Evolutionary conservation across 92 coral and sea anemone species (phyloP).

Genomic region (Parazoanthus atlanticus): DNA sequence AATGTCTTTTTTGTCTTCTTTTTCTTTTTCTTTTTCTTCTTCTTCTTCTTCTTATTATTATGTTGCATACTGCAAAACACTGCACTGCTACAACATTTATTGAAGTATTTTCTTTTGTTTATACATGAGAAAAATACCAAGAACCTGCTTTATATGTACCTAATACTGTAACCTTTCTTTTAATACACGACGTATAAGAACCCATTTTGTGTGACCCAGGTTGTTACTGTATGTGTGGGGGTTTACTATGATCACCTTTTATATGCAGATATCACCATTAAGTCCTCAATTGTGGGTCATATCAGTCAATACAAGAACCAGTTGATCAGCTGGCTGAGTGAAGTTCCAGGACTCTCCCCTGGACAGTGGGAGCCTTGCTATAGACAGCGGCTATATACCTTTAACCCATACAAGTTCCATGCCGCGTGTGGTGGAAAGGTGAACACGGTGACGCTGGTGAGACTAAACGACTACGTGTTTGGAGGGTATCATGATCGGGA

Average conservation of each 20-base stretch:
- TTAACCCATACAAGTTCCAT: not conserved
- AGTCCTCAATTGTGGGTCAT: conserved; percentile 31
- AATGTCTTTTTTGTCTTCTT: no score
- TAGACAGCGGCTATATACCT: not conserved
- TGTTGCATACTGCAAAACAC: no score
- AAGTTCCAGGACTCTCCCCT: conserved; percentile 10
- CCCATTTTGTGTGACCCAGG: not conserved
- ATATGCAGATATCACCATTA: not conserved
- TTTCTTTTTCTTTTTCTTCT: no score
- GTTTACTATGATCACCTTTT: not conserved
- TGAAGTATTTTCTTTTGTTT: no score
- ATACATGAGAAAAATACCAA: no score
- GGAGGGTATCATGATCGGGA: conserved; percentile 43
- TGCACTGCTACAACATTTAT: no score
- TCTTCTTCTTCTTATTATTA: no score
- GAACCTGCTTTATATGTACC: no score
- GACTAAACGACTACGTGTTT: conserved; percentile 20
- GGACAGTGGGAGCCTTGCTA: conserved; percentile 33
- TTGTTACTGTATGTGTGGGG: no score
- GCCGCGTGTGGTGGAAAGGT: not conserved
- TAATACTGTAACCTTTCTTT: no score
- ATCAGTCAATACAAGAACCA: conserved; percentile 33
- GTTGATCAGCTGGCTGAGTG: conserved; percentile 16
- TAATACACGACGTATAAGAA: no score
- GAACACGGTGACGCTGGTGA: not conserved